Evolutionary conservation across 2,113 vertebrate species (phyloP).

Genomic region (Neogale vison): DNA sequence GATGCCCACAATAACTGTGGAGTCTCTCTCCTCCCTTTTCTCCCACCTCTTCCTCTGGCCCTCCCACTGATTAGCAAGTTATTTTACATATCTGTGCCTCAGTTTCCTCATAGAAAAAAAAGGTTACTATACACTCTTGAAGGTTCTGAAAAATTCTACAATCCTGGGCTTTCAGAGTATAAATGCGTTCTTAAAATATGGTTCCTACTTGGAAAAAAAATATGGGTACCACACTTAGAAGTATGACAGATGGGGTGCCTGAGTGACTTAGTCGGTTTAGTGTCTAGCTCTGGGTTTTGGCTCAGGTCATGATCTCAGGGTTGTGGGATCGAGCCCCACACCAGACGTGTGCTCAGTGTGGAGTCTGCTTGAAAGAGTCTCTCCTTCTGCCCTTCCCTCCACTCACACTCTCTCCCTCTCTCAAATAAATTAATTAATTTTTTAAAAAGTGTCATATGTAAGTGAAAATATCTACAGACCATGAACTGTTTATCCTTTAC

Average conservation of each 20-base stretch:
- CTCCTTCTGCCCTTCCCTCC: not conserved
- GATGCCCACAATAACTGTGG: not conserved
- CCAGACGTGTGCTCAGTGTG: not conserved
- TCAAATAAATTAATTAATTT: not conserved
- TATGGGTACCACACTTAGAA: not conserved
- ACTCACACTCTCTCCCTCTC: not conserved
- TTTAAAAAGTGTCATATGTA: not conserved
- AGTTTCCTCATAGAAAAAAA: constrained; percentile 9
- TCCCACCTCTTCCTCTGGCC: not conserved
- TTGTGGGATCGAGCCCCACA: not conserved
- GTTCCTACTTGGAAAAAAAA: not conserved
- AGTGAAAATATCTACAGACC: constrained; percentile 6
- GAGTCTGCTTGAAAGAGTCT: not conserved
- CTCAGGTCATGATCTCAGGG: not conserved
- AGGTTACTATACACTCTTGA: not conserved
- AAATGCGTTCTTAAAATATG: not conserved
- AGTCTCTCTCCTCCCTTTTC: not conserved
- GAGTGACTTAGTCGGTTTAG: not conserved
- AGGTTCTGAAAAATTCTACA: not conserved
- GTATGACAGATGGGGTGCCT: not conserved
- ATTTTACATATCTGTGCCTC: not conserved
- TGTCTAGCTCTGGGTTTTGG: not conserved
- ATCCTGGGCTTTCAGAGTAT: constrained; percentile 8
- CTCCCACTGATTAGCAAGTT: not conserved
- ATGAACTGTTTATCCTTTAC: constrained; percentile 25